A percentile compares a stretch with the other conserved stretches of the same genome.
These are phyloP conservation scores for Phaonia tiefii DNA, from an alignment of 2,888 invertebrate genomes.

Conservation along the genomic window DNA sequence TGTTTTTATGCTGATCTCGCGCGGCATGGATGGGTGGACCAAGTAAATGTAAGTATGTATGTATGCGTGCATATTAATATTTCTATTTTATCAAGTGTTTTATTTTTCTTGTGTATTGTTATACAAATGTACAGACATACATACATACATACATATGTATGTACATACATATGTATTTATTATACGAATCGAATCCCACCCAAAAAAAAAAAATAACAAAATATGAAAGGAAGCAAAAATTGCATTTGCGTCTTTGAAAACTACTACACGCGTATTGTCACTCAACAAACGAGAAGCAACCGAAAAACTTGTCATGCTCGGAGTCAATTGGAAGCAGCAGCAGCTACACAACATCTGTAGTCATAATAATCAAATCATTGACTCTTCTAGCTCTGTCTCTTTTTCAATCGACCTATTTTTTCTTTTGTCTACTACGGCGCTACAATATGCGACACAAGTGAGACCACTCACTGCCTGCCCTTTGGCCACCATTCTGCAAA, in stretches of 20 bases:
- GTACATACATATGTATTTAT: neutral
- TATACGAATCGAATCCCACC: no score
- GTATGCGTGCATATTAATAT: neutral
- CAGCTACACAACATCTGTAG: neutral
- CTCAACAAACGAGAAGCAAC: no score
- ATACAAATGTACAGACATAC: no score
- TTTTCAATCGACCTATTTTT: slow-evolving; percentile 14
- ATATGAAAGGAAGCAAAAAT: no score
- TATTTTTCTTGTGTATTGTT: slow-evolving; percentile 15
- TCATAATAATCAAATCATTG: slow-evolving; percentile 12
- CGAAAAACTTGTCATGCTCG: neutral
- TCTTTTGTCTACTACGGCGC: neutral
- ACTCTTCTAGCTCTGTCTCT: neutral
- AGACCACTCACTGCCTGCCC: no score
- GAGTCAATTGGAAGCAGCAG: neutral
- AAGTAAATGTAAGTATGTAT: neutral
- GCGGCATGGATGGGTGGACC: neutral
- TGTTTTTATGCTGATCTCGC: no score
- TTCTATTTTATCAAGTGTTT: slow-evolving; percentile 59
- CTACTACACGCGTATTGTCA: no score
- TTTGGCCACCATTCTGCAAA: no score
- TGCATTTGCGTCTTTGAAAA: slow-evolving; percentile 19
- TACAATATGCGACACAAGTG: no score
- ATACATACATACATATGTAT: neutral
- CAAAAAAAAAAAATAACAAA: no score